Evolutionary conservation across 1,140 invertebrate genomes (phyloP).

Genomic region (Alviniconcha marisindica): DNA sequence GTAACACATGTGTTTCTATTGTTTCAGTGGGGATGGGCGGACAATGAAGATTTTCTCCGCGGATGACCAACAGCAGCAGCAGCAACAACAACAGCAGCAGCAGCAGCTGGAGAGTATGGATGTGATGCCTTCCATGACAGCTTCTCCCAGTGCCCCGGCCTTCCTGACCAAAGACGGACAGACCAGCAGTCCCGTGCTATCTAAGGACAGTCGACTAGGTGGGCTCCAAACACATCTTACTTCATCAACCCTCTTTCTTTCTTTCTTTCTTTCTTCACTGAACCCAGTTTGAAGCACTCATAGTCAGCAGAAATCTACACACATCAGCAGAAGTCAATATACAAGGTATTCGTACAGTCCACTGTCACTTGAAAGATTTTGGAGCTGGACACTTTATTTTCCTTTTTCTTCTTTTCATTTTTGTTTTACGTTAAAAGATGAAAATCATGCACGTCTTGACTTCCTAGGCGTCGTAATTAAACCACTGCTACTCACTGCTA

Average conservation of each 20-base stretch:
- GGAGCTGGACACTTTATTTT: no score
- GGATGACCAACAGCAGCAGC: conserved; percentile 23
- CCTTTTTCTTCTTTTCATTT: no score
- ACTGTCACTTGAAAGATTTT: no score
- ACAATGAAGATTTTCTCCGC: conserved; percentile 38
- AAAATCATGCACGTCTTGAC: no score
- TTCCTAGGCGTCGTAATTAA: no score
- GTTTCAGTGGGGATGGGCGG: conserved; percentile 51
- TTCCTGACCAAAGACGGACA: conserved; percentile 44
- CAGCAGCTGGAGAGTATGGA: conserved; percentile 44
- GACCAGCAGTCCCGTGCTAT: conserved; percentile 33
- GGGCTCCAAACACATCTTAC: background rate
- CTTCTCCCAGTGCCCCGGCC: conserved; percentile 51
- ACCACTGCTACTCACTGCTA: no score
- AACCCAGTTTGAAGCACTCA: no score
- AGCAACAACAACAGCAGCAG: conserved; percentile 16
- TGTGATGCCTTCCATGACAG: conserved; percentile 44
- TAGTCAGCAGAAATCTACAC: no score
- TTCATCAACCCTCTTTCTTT: background rate
- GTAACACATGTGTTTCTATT: no score
- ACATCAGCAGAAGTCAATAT: no score
- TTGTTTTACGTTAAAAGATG: no score
- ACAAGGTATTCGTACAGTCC: no score
- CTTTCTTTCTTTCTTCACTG: background rate
- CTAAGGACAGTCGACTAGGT: background rate